Evolutionary conservation across 2,888 invertebrate species (phyloP).

Genomic region (Sinopyrophorus schimmeli): DNA sequence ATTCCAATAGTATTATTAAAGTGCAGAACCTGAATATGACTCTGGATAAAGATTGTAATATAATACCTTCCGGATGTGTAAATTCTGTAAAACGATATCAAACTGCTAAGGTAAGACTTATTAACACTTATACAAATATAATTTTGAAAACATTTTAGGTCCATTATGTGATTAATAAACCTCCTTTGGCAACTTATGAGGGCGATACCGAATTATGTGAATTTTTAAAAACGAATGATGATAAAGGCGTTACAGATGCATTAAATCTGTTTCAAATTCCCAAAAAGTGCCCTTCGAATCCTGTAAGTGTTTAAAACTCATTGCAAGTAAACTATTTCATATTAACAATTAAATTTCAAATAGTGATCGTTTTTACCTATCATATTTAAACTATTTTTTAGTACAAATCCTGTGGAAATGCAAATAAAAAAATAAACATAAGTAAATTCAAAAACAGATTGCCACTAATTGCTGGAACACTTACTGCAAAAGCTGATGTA

Average conservation of each 20-base stretch:
- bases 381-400: neutral
- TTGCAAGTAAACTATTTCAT: too few species aligned
- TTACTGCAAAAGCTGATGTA: neutral
- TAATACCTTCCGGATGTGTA: constrained; percentile 6
- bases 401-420: constrained; percentile 1
- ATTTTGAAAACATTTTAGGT: constrained; percentile 4
- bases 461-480: neutral
- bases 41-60: constrained; percentile 6
- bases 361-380: too few species aligned
- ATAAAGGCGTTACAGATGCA: neutral
- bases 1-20: constrained; percentile 10
- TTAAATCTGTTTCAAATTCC: neutral
- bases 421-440: constrained; percentile 2
- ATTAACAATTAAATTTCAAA: too few species aligned
- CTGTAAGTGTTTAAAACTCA: constrained; percentile 11
- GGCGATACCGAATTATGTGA: constrained; percentile 6
- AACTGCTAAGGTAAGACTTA: constrained; percentile 7
- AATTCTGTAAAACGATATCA: neutral
- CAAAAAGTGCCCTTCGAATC: constrained; percentile 3
- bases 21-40: neutral
- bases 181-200: constrained; percentile 5
- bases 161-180: constrained; percentile 7
- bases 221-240: neutral
- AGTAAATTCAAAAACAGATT: constrained; percentile 5
- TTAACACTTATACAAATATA: neutral